Evolutionary conservation across 2,797 vertebrate species (phyloP).

Genomic region (Pseudomugil tenellus): DNA sequence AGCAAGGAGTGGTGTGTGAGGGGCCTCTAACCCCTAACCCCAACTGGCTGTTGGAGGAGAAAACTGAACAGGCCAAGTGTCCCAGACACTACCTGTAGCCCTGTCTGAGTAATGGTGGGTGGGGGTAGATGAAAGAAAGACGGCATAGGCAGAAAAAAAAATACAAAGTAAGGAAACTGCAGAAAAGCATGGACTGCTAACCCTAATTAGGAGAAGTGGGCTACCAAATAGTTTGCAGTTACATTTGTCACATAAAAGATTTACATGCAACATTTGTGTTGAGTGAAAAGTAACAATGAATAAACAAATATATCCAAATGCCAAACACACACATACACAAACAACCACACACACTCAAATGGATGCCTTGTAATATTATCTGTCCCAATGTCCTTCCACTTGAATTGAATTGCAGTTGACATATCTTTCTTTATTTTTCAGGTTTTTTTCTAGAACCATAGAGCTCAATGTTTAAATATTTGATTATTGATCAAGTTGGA

Average conservation of each 20-base stretch:
- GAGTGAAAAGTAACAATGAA: neutral
- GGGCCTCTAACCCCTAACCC: slow-evolving; percentile 70
- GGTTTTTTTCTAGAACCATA: too few relatives aligned
- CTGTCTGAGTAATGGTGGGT: slow-evolving; percentile 35
- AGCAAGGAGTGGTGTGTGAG: slow-evolving; percentile 59
- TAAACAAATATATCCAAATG: neutral
- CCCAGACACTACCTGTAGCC: slow-evolving; percentile 51
- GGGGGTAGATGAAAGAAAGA: slow-evolving; percentile 56
- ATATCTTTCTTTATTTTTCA: too few relatives aligned
- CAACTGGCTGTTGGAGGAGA: slow-evolving; percentile 46
- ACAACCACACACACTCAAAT: too few relatives aligned
- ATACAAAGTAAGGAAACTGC: neutral
- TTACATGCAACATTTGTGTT: neutral
- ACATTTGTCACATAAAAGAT: neutral
- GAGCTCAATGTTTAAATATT: neutral
- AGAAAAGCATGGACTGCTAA: slow-evolving; percentile 7
- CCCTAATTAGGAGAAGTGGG: neutral
- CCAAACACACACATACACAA: too few relatives aligned
- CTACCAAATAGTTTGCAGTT: neutral
- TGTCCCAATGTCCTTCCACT: neutral
- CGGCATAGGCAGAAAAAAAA: slow-evolving; percentile 14
- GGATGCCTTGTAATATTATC: neutral
- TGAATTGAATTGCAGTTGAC: too few relatives aligned
- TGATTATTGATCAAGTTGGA: too few relatives aligned
- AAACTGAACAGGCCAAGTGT: slow-evolving; percentile 60